Conservation (phyloP, 2,797 vertebrate genomes). For the Luscinia luscinia region DNA sequence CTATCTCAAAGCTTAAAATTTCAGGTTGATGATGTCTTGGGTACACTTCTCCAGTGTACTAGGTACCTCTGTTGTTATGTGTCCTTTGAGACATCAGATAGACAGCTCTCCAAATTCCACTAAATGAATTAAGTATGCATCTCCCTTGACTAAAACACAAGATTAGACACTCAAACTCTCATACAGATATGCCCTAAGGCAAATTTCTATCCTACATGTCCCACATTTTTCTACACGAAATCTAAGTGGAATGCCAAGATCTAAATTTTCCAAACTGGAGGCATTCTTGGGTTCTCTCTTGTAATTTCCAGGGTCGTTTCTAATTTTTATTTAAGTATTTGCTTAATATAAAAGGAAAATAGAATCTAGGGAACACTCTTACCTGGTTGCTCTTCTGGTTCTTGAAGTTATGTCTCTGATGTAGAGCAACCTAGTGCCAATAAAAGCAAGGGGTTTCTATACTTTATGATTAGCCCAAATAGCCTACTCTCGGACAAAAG, state of each 20-base stretch:
- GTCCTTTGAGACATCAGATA: not conserved
- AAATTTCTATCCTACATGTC: not conserved
- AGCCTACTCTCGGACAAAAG: not conserved
- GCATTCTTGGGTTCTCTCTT: not conserved
- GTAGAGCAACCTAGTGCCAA: not conserved
- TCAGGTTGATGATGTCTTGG: not conserved
- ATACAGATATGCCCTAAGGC: not conserved
- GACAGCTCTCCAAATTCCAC: not conserved
- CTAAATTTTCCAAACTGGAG: not conserved
- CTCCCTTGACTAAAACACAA: not conserved
- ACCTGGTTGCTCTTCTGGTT: not conserved
- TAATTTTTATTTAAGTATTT: not conserved
- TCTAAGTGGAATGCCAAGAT: not conserved
- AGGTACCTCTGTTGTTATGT: not conserved
- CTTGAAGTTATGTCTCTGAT: not conserved
- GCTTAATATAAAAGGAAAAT: not conserved
- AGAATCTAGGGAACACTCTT: not conserved
- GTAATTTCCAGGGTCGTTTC: not conserved
- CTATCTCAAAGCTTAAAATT: not conserved
- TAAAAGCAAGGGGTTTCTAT: not conserved
- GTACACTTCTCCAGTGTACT: not conserved
- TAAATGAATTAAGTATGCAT: not conserved
- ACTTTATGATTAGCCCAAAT: not conserved
- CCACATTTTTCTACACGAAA: not conserved
- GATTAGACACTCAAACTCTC: not conserved